Percentiles rank a stretch among this genome's conserved stretches.
These are phyloP conservation scores for Spicauda simplicius DNA, from an alignment of 2,888 invertebrate genomes.

Conservation along the genomic window DNA sequence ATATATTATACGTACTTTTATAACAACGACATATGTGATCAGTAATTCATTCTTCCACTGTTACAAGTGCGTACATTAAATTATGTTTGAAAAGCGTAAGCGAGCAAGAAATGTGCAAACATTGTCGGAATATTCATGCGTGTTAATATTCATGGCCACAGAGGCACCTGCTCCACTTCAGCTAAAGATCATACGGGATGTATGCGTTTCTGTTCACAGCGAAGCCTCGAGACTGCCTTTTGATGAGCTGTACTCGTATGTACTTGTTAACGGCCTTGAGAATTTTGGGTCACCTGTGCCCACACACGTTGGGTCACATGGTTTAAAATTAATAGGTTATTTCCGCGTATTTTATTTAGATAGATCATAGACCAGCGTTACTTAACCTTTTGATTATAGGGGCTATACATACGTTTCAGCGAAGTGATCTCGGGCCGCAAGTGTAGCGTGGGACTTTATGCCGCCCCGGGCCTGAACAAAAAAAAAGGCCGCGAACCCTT, in stretches of 20 bases:
- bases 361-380: too few relatives aligned
- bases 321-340: too few relatives aligned
- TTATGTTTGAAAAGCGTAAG: constrained; percentile 49
- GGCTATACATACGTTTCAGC: too few relatives aligned
- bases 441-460: too few relatives aligned
- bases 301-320: too few relatives aligned
- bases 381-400: too few relatives aligned
- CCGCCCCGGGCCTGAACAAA: too few relatives aligned
- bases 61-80: constrained; percentile 21
- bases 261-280: background rate
- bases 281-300: background rate
- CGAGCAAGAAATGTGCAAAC: constrained; percentile 74
- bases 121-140: constrained; percentile 75
- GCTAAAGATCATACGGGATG: constrained; percentile 48
- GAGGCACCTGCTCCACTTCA: constrained; percentile 63
- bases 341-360: too few relatives aligned
- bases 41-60: constrained; percentile 1
- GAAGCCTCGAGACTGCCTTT: constrained; percentile 20
- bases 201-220: constrained; percentile 37
- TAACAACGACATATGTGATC: too few relatives aligned
- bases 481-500: too few relatives aligned
- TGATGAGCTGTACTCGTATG: constrained; percentile 1
- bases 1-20: too few relatives aligned
- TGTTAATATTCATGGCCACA: constrained; percentile 76
- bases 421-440: too few relatives aligned